Base-by-base conservation (phyloP, 2,113 vertebrate genomes). In the Misgurnus anguillicaudatus region DNA sequence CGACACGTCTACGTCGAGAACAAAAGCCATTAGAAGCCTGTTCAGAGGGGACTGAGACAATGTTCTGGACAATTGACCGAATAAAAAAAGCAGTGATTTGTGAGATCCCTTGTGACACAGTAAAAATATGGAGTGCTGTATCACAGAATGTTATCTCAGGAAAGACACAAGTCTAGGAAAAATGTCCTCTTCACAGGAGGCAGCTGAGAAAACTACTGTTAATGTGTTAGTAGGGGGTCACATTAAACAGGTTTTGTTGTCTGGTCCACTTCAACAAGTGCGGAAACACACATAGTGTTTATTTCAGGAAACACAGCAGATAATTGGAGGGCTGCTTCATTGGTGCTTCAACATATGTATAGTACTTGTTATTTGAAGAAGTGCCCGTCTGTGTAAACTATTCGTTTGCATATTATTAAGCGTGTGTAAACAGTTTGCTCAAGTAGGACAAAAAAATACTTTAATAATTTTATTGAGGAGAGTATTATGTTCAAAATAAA, bases 181-280 rank as follows among this genome's bases (percentile, higher is more conserved):
- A 64, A 53, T 24, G 53, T 76, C 73, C 47, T 41, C 65, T 21
- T 70, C 55, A 69, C 76, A 77, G 38, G 47, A 77, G 63, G 31
- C 9, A 67, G 39, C 45, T 47, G 24, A 48, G 21, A 51, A 17
- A 64, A 71, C 24, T 55, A 72, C 53, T 36, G 51, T 17, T 31
- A 78, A 78, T 62, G 51, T 77, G 75, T 47, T 47, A 78, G n/a
- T 9, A 10, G 58, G 45, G 39, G 53, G 16, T 57, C 62, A 77
- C 67, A 77, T 63, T 62, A 57, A 62, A 19, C 57, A 77, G 47
- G 61, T 74, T 64, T 64, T 76, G 31, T 64, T 19, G 14, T 64
- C 31, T 63, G 58, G 73, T 75, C 60, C 36, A 63, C 6, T 17
- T 75, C 58, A 75, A 51, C 24, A 75, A 75, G 24, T 64, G 60